These are phyloP conservation scores for Esox lucius DNA, from an alignment of 2,797 vertebrate species.

Conservation along the genomic window DNA sequence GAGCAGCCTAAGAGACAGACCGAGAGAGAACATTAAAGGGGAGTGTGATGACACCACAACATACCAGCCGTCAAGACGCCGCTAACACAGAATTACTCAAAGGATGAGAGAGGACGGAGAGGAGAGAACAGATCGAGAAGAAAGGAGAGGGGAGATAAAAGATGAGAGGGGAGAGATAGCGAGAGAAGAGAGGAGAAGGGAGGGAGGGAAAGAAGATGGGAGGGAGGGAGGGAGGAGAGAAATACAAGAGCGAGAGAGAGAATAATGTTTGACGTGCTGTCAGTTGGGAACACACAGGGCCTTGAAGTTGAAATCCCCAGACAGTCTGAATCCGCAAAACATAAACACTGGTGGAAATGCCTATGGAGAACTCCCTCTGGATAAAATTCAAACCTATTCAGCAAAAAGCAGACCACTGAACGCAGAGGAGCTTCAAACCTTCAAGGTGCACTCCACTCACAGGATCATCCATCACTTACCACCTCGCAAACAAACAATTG, in stretches of 20 bases:
- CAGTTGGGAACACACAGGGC: not conserved
- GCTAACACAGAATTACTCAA: not conserved
- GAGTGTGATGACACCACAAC: not conserved
- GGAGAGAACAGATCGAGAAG: slow-evolving; percentile 1
- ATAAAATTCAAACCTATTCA: not conserved
- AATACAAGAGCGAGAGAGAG: slow-evolving; percentile 6
- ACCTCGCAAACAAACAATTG: no score
- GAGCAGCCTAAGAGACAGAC: slow-evolving; percentile 28
- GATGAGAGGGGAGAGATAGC: slow-evolving; percentile 8
- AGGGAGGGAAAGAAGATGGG: not conserved
- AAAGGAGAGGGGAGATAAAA: not conserved
- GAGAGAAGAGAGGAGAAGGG: not conserved
- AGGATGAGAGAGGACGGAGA: not conserved
- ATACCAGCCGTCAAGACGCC: not conserved
- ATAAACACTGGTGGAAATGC: not conserved
- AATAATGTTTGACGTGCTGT: not conserved
- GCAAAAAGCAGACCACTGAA: not conserved
- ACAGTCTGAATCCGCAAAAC: not conserved
- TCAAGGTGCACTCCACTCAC: no score
- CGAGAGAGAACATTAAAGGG: slow-evolving; percentile 11
- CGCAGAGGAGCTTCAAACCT: not conserved
- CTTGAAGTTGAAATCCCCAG: not conserved
- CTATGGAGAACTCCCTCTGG: not conserved
- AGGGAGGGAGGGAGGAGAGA: not conserved
- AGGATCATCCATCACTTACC: no score